Evolutionary conservation across 2,888 invertebrate species (phyloP), one percentile per base, ranked within the genome.

Genomic region (Cotesia congregata): DNA sequence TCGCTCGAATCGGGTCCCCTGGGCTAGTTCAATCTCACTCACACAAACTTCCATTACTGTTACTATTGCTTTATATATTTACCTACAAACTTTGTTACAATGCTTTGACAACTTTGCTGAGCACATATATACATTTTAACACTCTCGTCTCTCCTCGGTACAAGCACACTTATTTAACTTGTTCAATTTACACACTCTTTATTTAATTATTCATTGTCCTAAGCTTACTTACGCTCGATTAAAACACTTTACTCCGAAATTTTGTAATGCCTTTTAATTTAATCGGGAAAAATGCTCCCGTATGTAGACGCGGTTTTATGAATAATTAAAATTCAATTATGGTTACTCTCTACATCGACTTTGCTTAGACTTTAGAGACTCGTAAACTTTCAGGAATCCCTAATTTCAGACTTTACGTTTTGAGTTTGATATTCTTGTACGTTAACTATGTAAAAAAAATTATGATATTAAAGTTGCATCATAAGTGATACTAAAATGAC

Each of bases 1-100:
- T 50, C 50, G 7, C 50, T 50, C 9, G 3, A 39, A 38, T 68
- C 62, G 20, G 62, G 20, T 71, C 75, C 75, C 75, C 41, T 65
- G 71, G 71, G 75, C 60, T 59, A 75, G 71, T 75, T 75, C 75
- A 71, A 75, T 75, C 71, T 71, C 39, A 75, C 71, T 60, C 59
- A 50, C 50, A 50, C 50, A 50, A 50, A 50, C 50, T 50, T 12
- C 50, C 50, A 30, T 6, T 12, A 50, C 12, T 50, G 12, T 50
- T 7, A 50, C 50, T 12, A 50, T 50, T 50, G 9, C 12, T 6
- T 50, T 50, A 50, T 50, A 50, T 71, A 61, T 71, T 75, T 75
- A 75, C 60, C 71, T 67, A 40, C 61, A 9, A 71, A 75, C 71
- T 75, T 75, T 59, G 75, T 71, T 75, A 67, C 71, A 59, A 71